Evolutionary conservation across 2,888 invertebrate genomes (phyloP).

Genomic region (Minunthozetes semirufus): DNA sequence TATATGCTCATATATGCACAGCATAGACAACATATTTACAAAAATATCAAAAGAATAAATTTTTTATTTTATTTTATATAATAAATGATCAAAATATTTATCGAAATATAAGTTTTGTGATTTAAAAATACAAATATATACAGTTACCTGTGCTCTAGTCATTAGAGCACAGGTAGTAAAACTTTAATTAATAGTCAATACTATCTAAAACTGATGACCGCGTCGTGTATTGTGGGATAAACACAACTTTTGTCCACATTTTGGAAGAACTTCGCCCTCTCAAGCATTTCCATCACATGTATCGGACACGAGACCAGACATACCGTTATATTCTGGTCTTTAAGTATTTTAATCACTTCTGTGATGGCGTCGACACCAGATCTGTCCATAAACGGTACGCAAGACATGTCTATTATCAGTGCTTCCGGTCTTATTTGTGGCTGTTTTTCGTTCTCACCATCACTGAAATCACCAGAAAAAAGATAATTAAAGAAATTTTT

Average conservation of each 20-base stretch:
- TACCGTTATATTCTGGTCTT: conserved; percentile 15
- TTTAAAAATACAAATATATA: no score
- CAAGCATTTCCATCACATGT: conserved; percentile 24
- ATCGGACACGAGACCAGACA: conserved; percentile 34
- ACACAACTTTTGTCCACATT: conserved; percentile 21
- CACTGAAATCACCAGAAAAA: background rate
- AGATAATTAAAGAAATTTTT: no score
- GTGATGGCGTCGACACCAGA: conserved; percentile 52
- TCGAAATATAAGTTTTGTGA: no score
- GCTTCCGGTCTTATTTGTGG: conserved; percentile 16
- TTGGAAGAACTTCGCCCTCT: conserved; percentile 2
- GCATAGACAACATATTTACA: no score
- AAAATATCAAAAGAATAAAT: no score
- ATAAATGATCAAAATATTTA: no score
- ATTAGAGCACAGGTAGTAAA: no score
- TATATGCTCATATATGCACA: no score
- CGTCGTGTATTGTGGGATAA: conserved; percentile 41
- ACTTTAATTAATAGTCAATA: no score
- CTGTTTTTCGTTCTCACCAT: background rate
- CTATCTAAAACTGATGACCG: conserved; percentile 31
- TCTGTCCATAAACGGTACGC: conserved; percentile 45
- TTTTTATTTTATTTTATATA: no score
- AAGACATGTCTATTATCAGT: conserved; percentile 45
- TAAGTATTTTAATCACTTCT: conserved; percentile 31
- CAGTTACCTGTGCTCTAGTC: no score